Conservation (phyloP, 2,888 invertebrate species). For the Sialis fuliginosa region DNA sequence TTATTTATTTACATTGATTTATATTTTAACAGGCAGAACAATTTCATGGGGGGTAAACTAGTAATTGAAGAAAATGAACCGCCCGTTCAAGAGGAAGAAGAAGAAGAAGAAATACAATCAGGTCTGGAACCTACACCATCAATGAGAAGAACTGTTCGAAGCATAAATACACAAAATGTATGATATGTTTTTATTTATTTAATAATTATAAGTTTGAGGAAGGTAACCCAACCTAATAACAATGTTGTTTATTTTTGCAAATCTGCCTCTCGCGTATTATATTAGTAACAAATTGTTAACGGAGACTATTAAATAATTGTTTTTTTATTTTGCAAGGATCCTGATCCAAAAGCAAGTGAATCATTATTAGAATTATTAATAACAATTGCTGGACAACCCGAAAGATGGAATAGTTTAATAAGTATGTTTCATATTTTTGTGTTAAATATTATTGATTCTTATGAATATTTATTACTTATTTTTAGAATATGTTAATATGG, state of each 20-base stretch:
- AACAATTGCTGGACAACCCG: conserved; percentile 5
- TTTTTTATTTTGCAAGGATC: conserved; percentile 1
- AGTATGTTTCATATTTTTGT: not conserved
- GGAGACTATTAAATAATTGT: not conserved
- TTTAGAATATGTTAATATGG: conserved; percentile 2
- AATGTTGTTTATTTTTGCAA: not conserved
- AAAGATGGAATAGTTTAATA: conserved; percentile 3
- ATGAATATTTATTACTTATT: not conserved
- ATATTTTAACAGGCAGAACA: not conserved
- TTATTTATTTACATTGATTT: not conserved
- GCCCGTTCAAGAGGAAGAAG: not conserved
- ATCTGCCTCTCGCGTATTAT: not conserved
- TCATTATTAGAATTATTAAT: conserved; percentile 4
- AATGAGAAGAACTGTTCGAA: conserved; percentile 1
- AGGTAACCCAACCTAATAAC: not conserved
- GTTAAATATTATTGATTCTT: not conserved
- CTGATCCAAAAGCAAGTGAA: conserved; percentile 4
- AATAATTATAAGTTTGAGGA: not conserved
- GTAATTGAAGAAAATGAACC: conserved; percentile 4
- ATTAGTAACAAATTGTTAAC: not conserved
- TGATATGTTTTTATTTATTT: not conserved
- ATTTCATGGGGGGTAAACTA: conserved; percentile 2
- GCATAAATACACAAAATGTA: not conserved
- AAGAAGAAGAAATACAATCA: not conserved
- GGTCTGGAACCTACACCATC: conserved; percentile 1